Base-by-base conservation (phyloP, 2,888 invertebrate genomes). In the Hemicrepidius hirtus region DNA sequence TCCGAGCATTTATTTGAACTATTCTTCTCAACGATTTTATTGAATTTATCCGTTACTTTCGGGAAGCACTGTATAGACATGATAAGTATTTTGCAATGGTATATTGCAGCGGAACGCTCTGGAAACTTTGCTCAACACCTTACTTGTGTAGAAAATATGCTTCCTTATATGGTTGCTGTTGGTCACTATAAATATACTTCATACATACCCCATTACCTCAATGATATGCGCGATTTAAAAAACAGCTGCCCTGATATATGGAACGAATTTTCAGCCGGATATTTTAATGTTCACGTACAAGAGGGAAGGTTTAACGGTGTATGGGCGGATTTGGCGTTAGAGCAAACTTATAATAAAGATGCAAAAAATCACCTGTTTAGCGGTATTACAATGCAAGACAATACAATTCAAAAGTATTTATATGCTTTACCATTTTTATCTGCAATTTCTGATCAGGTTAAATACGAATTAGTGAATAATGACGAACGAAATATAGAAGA, bases 141-240 rank as follows among this genome's bases (percentile, higher is more conserved):
- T 40, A n/a, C 40, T 40, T 68, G 37, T 32, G 69, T 69, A 5
- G 69, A 69, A 41, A 16, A 53, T 35, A 69, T 69, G 63, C 44
- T 69, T 1, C 63, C 69, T n/a, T 63, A 53, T 44, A 41, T 69
- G n/a, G 55, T 35, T 63, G n/a, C n/a, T n/a, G n/a, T n/a, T n/a
- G n/a, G n/a, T n/a, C n/a, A n/a, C n/a, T n/a, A n/a, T n/a, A n/a
- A 63, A 55, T 69, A 62, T 63, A 50, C 50, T 28, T 63, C 63
- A 9, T 69, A 63, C 37, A 53, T 62, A 24, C 41, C 63, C 9
- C 60, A 68, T 18, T 68, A 68, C 10, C 4, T 62, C 1, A 10
- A 13, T 13, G 35, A 35, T 6, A 57, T 57, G 35, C 32, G 35
- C 32, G 16, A 57, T 3, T 18, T 57, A 16, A 7, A 57, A 57